These are phyloP conservation scores for Nasua narica DNA, from an alignment of 2,797 vertebrate genomes.

Conservation along the genomic window DNA sequence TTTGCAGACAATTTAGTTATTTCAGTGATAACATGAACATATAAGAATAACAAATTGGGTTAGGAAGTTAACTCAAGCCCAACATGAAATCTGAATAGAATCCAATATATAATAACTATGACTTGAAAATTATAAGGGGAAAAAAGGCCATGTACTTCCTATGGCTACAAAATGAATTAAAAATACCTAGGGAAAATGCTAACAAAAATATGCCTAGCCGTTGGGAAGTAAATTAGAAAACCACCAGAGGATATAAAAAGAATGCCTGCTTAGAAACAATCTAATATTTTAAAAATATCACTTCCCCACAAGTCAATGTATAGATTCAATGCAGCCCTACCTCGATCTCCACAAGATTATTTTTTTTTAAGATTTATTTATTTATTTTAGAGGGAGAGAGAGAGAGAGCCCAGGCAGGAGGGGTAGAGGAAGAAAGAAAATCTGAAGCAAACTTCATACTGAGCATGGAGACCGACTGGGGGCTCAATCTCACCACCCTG, in stretches of 20 bases:
- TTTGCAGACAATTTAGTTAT: neutral
- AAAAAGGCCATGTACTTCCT: neutral
- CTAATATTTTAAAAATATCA: neutral
- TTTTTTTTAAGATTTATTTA: neutral
- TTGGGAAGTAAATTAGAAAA: neutral
- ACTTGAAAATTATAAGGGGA: neutral
- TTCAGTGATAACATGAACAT: neutral
- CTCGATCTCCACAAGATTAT: neutral
- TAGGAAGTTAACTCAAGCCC: neutral
- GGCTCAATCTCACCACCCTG: neutral
- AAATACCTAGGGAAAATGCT: neutral
- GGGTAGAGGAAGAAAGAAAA: neutral
- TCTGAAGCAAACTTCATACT: neutral
- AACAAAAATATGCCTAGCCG: neutral
- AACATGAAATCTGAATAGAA: neutral
- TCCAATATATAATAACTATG: neutral
- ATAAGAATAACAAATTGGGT: neutral
- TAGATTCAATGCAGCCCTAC: neutral
- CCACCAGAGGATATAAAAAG: neutral
- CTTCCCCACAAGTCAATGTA: neutral
- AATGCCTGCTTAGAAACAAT: neutral
- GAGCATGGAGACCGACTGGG: fast-evolving
- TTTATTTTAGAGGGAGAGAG: neutral
- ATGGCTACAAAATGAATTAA: neutral
- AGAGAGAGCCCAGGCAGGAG: neutral